Evolutionary conservation across 1,140 invertebrate genomes (phyloP).

Genomic region (Neotoxoptera formosana): DNA sequence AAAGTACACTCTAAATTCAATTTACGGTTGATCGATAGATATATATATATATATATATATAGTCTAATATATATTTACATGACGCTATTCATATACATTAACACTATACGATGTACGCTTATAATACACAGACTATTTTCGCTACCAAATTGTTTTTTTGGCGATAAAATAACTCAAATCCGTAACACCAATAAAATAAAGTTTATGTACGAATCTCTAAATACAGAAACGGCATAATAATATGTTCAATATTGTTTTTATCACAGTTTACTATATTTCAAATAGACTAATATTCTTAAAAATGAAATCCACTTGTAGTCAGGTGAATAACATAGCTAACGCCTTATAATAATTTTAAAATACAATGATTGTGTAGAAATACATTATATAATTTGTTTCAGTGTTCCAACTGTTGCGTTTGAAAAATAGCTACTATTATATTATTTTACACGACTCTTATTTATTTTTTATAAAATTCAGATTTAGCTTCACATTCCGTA

Average conservation of each 20-base stretch:
- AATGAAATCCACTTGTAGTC: too few species aligned
- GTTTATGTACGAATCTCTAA: too few species aligned
- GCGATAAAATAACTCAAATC: not conserved
- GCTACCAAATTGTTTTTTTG: not conserved
- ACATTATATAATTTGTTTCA: not conserved
- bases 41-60: not conserved
- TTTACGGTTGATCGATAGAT: not conserved
- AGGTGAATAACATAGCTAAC: too few species aligned
- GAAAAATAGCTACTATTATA: not conserved
- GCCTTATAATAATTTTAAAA: not conserved
- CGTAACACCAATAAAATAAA: too few species aligned
- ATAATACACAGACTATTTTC: not conserved
- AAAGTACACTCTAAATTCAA: not conserved
- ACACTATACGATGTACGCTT: too few species aligned
- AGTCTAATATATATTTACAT: not conserved
- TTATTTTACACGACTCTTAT: not conserved
- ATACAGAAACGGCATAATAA: too few species aligned
- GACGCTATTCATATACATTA: not conserved
- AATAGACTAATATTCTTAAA: too few species aligned
- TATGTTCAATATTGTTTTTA: too few species aligned
- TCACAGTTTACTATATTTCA: too few species aligned
- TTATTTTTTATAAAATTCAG: not conserved
- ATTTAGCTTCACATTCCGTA: not conserved
- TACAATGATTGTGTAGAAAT: not conserved
- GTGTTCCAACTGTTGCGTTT: not conserved